Conservation (phyloP, 2,888 invertebrate genomes). For the Geotrupes spiniger region DNA sequence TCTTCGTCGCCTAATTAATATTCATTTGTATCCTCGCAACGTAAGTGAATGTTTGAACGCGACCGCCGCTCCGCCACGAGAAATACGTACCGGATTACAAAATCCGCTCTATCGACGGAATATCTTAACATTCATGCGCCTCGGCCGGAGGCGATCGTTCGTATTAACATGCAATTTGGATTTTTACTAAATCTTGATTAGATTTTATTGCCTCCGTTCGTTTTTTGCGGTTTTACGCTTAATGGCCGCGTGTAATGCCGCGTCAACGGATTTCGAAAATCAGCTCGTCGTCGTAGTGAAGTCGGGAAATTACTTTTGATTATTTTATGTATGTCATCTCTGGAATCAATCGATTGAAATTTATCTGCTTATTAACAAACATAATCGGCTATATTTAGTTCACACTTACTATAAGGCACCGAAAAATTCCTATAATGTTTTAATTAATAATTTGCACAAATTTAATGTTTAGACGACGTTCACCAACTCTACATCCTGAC, state of each 20-base stretch:
- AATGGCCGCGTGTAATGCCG: background rate
- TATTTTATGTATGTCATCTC: no score
- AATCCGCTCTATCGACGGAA: slow-evolving; percentile 14
- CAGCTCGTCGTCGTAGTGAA: no score
- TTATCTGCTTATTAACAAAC: no score
- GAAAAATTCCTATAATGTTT: no score
- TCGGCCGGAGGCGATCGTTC: slow-evolving; percentile 1
- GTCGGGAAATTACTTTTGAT: no score
- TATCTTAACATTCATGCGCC: slow-evolving; percentile 13
- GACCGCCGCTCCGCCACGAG: slow-evolving; percentile 1
- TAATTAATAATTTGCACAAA: no score
- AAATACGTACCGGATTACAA: slow-evolving; percentile 8
- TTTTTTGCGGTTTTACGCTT: background rate
- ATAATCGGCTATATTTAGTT: no score
- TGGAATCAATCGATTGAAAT: no score
- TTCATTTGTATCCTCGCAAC: slow-evolving; percentile 8
- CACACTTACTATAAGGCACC: no score
- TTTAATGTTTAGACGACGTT: no score
- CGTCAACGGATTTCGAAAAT: background rate
- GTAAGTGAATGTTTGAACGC: background rate
- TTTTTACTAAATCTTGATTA: slow-evolving; percentile 8
- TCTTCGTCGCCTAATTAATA: slow-evolving; percentile 9
- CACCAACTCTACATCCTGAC: no score
- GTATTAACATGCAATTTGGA: slow-evolving; percentile 4
- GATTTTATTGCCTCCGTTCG: slow-evolving; percentile 5